Evolutionary conservation across 2,888 invertebrate genomes (phyloP), one percentile per base, ranked within the genome.

Genomic region (Bibio marci): DNA sequence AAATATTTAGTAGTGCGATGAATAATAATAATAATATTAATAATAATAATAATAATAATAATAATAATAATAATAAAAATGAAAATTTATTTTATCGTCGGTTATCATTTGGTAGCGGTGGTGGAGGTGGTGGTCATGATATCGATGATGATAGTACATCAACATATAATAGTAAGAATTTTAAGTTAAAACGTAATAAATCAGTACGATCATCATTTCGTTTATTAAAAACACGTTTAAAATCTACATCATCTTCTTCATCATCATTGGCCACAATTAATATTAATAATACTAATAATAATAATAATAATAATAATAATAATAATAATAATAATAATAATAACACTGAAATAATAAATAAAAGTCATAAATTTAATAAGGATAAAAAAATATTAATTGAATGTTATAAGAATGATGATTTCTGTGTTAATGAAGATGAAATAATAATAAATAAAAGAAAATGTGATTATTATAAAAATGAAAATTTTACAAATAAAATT

Each of bases 121-220:
- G 22, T 22, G 22, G 8, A 6, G 4, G 22, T 22, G 22, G 8
- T n/a, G n/a, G n/a, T n/a, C n/a, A n/a, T n/a, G n/a, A n/a, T n/a
- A 22, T 22, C 22, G 22, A 22, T 22, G n/a, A n/a, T n/a, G n/a
- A n/a, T n/a, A n/a, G n/a, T 22, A 6, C 22, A 22, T 22, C 22
- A 22, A 22, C 4, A 22, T 6, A 8, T 22, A 22, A 22, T 13
- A 28, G 26, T 31, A 30, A 28, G 22, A 39, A 14, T 30, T 30
- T 35, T 22, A 13, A 41, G 4, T 43, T 70, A 49, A 72, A 75
- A 47, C 70, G 79, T 47, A 69, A 76, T 47, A 69, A 74, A 57
- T 77, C 78, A 46, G 76, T 79, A 54, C 69, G 79, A 50, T 73
- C 76, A 48, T 78, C 78, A 47, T 61, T 80, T 48, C 70, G 77